These are phyloP conservation scores for Phaenicophaeus curvirostris DNA, from an alignment of 2,797 vertebrate species.

Conservation along the genomic window DNA sequence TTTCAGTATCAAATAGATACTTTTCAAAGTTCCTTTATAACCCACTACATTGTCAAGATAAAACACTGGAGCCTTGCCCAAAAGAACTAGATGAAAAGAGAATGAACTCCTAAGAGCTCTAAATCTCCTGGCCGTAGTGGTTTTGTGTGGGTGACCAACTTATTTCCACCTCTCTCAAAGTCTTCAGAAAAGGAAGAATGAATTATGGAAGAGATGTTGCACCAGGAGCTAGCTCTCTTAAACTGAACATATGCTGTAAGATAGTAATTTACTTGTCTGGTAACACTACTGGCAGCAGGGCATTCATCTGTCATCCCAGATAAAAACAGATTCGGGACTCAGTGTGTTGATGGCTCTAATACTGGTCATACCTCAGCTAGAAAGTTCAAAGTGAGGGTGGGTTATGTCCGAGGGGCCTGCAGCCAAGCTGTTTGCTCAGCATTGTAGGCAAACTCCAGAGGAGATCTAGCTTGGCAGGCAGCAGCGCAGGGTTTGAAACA, in stretches of 20 bases:
- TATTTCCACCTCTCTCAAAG: background rate
- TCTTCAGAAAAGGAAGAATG: background rate
- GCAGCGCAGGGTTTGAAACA: background rate
- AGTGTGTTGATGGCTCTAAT: background rate
- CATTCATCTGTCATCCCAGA: background rate
- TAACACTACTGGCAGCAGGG: background rate
- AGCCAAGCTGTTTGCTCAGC: background rate
- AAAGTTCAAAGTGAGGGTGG: background rate
- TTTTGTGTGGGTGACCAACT: background rate
- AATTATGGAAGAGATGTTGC: background rate
- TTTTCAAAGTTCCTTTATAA: background rate
- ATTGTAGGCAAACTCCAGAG: background rate
- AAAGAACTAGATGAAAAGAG: background rate
- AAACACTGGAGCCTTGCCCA: background rate
- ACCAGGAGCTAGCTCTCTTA: background rate
- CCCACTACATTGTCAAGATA: background rate
- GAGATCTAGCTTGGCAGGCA: background rate
- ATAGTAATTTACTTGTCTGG: background rate
- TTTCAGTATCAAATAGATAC: background rate
- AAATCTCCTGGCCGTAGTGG: accelerated
- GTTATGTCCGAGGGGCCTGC: background rate
- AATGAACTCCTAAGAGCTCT: background rate
- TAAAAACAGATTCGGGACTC: background rate
- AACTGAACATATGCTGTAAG: background rate
- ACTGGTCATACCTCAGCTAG: accelerated